Evolutionary conservation across 2,888 invertebrate genomes (phyloP), one percentile per base, ranked within the genome.

Genomic region (Conistra vaccinii): DNA sequence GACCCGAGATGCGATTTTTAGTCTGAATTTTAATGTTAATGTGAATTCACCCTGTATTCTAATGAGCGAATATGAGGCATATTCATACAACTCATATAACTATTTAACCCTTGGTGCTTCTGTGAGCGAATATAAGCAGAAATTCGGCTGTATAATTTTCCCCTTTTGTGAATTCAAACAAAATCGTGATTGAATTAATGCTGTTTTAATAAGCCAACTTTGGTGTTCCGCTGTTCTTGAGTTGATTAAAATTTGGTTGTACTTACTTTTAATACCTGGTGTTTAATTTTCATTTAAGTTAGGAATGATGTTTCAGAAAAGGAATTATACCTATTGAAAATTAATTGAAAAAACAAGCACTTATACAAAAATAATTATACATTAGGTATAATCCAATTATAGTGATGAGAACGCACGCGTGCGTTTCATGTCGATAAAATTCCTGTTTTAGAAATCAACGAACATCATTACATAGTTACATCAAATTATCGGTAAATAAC

Each of bases 11-110:
- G 91, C 91, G 94, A 95, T 95, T 95, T 94, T 93, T 93, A 91
- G 92, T 84, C 90, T 69, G 85, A 90, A 91, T 90, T 93, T 95
- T 94, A 94, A 95, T 95, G 95, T 91, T 93, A 94, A 95, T 94
- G 79, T 78, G 79, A 72, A 72, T 61, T 68, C 57, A 63, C 67
- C 89, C 89, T 91, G 89, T 94, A 95, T 95, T 94, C 89, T 94
- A 94, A 95, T 95, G 89, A 89, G 81, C 80, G 90, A 91, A 92
- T 91, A 91, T 90, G 91, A 90, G 90, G 88, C 69, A 91, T 91
- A 91, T 92, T 91, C 91, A 84, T 92, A 92, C 89, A 89, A 92
- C 90, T 80, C 48, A 62, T 66, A 61, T 90, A 88, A 92, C 91
- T 92, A 92, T 93, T 93, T 91, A 92, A 92, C 92, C 91, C 75